Conservation (phyloP, 2,888 invertebrate species). For the Strigamia crassipes region DNA sequence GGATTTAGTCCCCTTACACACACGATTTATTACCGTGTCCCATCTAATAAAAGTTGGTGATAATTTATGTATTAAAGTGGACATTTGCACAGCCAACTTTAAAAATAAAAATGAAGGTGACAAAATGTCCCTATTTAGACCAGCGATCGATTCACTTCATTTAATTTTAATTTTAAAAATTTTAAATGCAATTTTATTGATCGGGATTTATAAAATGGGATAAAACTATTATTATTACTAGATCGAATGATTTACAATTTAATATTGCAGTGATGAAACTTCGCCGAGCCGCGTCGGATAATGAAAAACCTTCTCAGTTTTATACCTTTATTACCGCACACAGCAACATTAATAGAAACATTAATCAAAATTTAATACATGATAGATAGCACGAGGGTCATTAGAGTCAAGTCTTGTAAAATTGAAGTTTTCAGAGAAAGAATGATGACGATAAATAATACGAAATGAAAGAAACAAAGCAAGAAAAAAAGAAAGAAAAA, state of each 20-base stretch:
- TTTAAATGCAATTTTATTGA: not conserved
- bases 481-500: no score
- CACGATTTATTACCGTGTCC: conserved; percentile 23
- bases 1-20: conserved; percentile 23
- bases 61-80: conserved; percentile 42
- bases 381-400: conserved; percentile 5
- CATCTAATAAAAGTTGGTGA: conserved; percentile 33
- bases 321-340: conserved; percentile 23
- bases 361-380: conserved; percentile 36
- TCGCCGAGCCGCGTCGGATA: not conserved
- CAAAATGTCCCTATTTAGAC: not conserved
- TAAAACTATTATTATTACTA: not conserved
- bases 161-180: not conserved
- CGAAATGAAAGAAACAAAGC: not conserved
- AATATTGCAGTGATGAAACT: conserved; percentile 8
- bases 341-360: conserved; percentile 10
- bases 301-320: conserved; percentile 31
- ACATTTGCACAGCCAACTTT: conserved; percentile 7
- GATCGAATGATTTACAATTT: not conserved
- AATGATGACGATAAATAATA: not conserved
- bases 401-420: conserved; percentile 8
- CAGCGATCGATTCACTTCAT: not conserved
- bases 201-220: not conserved
- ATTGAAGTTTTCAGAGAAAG: conserved; percentile 5
- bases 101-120: not conserved